Evolutionary conservation across 2,888 invertebrate genomes (phyloP).

Genomic region (Vanessa cardui): DNA sequence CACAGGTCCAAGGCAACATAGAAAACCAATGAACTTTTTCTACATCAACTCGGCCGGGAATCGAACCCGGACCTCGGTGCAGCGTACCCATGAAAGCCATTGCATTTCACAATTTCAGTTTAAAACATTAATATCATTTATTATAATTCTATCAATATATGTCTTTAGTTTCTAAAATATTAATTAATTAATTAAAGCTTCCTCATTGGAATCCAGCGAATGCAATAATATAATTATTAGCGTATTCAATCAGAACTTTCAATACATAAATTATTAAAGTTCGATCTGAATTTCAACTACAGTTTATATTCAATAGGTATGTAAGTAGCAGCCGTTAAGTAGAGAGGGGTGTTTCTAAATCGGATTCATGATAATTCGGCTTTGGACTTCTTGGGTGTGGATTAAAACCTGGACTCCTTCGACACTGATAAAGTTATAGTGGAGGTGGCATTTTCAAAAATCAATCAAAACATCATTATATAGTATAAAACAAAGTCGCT

Average conservation of each 20-base stretch:
- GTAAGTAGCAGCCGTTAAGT: slow-evolving; percentile 22
- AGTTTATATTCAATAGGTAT: slow-evolving; percentile 25
- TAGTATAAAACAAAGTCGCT: too few relatives aligned
- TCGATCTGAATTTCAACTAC: slow-evolving; percentile 21
- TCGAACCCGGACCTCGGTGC: too few relatives aligned
- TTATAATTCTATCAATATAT: too few relatives aligned
- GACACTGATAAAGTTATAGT: slow-evolving; percentile 21
- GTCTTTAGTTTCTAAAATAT: neutral
- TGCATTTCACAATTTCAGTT: too few relatives aligned
- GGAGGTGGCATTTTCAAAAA: slow-evolving; percentile 18
- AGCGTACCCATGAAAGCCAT: too few relatives aligned
- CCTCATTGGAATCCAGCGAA: neutral
- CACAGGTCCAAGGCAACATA: too few relatives aligned
- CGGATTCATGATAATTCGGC: slow-evolving; percentile 34
- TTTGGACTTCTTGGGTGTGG: slow-evolving; percentile 27
- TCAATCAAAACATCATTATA: too few relatives aligned
- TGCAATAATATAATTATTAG: neutral
- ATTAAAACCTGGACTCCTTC: slow-evolving; percentile 31
- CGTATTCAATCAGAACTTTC: slow-evolving; percentile 14
- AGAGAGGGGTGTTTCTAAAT: slow-evolving; percentile 25
- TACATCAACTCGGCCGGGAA: too few relatives aligned
- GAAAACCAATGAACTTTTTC: too few relatives aligned
- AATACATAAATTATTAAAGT: slow-evolving; percentile 19
- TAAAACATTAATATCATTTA: too few relatives aligned
- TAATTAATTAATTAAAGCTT: neutral